Evolutionary conservation across 2,888 invertebrate species (phyloP).

Genomic region (Microctonus brassicae): DNA sequence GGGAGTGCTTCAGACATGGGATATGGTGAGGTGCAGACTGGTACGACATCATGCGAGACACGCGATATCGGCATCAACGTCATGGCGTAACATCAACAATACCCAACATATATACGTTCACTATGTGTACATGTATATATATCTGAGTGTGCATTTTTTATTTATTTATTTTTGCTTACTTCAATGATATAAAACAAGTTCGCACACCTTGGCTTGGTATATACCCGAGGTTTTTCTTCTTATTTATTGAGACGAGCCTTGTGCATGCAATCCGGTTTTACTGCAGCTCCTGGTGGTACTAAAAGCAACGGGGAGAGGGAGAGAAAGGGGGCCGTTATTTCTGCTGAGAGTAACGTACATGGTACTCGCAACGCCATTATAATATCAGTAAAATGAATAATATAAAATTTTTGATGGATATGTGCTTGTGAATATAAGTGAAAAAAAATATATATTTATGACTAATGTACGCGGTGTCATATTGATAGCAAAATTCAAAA

Average conservation of each 20-base stretch:
- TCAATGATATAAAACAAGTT: constrained; percentile 15
- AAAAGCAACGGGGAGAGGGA: constrained; percentile 7
- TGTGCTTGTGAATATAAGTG: constrained; percentile 3
- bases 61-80: constrained; percentile 61
- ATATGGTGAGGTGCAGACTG: constrained; percentile 58
- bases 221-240: constrained; percentile 4
- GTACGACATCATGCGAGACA: constrained; percentile 58
- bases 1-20: constrained; percentile 42
- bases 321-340: background rate
- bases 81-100: constrained; percentile 50
- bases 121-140: no score
- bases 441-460: background rate
- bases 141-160: constrained; percentile 13
- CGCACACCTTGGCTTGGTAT: constrained; percentile 5
- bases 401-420: constrained; percentile 47
- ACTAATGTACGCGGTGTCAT: no score
- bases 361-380: constrained; percentile 7
- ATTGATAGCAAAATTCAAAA: no score
- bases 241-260: constrained; percentile 23
- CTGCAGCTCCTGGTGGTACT: constrained; percentile 33
- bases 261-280: constrained; percentile 52
- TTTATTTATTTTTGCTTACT: constrained; percentile 13
- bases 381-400: constrained; percentile 48
- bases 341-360: constrained; percentile 30
- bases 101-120: constrained; percentile 24